Evolutionary conservation across 64 coral and sea anemone species (phyloP).

Genomic region (Actinia equina): DNA sequence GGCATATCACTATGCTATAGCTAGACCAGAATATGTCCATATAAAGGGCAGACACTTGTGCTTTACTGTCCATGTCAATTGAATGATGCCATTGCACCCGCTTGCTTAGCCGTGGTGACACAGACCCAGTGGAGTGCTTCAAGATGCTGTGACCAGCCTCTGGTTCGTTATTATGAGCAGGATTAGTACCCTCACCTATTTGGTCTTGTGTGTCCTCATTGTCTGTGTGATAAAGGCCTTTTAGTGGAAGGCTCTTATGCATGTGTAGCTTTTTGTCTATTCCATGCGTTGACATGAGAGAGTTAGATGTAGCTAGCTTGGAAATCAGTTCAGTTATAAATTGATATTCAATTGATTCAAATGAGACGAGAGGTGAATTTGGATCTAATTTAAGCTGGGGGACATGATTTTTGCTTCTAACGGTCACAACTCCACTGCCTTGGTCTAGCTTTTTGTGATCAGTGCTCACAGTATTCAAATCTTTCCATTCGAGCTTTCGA

Average conservation of each 20-base stretch:
- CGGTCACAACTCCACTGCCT: constrained; percentile 60
- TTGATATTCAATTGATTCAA: constrained; percentile 55
- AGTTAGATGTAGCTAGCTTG: constrained; percentile 62
- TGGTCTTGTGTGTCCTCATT: neutral
- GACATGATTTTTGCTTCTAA: constrained; percentile 25
- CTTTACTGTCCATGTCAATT: constrained; percentile 33
- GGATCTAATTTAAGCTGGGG: constrained; percentile 56
- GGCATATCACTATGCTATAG: constrained; percentile 20
- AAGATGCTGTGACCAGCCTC: constrained; percentile 54
- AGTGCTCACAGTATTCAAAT: constrained; percentile 27
- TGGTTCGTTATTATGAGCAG: neutral
- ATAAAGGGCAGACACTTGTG: constrained; percentile 27
- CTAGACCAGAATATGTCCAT: constrained; percentile 37
- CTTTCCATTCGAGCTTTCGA: constrained; percentile 63
- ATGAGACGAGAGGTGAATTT: constrained; percentile 45
- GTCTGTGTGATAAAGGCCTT: neutral
- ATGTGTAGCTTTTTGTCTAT: constrained; percentile 36
- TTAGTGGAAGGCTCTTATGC: constrained; percentile 28
- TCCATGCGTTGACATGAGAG: constrained; percentile 49
- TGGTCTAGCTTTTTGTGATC: constrained; percentile 11
- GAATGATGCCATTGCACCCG: constrained; percentile 57
- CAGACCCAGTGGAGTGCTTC: constrained; percentile 22
- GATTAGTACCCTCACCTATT: too few species aligned
- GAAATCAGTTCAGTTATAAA: constrained; percentile 71
- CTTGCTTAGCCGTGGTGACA: constrained; percentile 49